Base-by-base conservation (phyloP, 2,113 vertebrate genomes). In the Chlamydotis undulata region DNA sequence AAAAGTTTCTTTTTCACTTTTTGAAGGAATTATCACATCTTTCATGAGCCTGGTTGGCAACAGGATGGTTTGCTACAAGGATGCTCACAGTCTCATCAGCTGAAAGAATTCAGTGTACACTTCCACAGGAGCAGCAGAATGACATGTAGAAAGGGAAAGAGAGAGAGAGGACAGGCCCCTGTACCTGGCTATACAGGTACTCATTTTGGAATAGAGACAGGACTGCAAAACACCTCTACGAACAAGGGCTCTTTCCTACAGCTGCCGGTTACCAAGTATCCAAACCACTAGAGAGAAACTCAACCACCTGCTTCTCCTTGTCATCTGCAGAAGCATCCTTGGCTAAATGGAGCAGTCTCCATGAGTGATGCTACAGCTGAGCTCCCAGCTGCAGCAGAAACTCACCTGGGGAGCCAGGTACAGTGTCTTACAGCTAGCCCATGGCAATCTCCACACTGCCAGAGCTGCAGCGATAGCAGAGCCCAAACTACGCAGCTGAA, bases 291-390 rank as follows among this genome's bases (percentile, higher is more conserved):
- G 8, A 45, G n/a, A 83, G 43, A 64, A 65, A 64, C 45, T 41
- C 21, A 10, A 9, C 25, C 0, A 0, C 9, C 33, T 81, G 33
- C 47, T 25, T 7, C 55, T 70, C 19, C 19, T n/a, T 3, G 4
- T 37, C 49, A 63, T 23, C 37, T 73, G 64, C 9, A 63, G 80
- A 91, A 93, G 45, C 39, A 55, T 70, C 21, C n/a, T 67, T 2
- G 1, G 35, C 61, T 28, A 50, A 53, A 37, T 0, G 1, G 41
- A 73, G 19, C 25, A 37, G 33, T 12, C 57, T 52, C 29, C 16
- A 29, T 7, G 14, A 53, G 22, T 0, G 0, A 26, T 9, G 25
- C 19, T 65, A 11, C 7, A 9, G 16, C 52, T 14, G 15, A 59
- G 57, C 28, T 80, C 45, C 18, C 56, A 49, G 29, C 6, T 8